A percentile compares a stretch with the other conserved stretches of the same genome.
Conservation (phyloP, 2,888 invertebrate genomes). For the Dioctria linearis region DNA sequence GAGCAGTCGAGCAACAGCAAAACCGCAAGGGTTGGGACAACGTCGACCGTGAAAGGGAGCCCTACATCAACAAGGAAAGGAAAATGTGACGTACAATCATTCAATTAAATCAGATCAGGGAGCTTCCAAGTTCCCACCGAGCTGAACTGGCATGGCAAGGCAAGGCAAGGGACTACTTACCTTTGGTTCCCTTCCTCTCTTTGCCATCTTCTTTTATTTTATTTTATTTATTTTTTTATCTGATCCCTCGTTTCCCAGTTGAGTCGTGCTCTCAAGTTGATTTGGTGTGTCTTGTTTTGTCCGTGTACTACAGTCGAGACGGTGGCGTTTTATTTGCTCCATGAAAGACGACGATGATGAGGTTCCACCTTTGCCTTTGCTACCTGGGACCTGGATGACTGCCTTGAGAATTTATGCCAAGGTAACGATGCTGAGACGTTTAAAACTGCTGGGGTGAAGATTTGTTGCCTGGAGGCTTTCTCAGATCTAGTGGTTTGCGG, state of each 20-base stretch:
- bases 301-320: not conserved
- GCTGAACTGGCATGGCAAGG: not conserved
- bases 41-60: not conserved
- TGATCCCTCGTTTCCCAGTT: slow-evolving; percentile 21
- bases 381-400: slow-evolving; percentile 24
- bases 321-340: slow-evolving; percentile 11
- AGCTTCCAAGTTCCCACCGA: slow-evolving; percentile 14
- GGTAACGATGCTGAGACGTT: slow-evolving; percentile 30
- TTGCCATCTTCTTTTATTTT: not conserved
- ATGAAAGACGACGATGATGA: not conserved
- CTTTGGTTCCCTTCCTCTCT: not conserved
- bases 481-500: slow-evolving; percentile 25
- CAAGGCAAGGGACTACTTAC: slow-evolving; percentile 7
- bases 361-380: slow-evolving; percentile 1
- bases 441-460: slow-evolving; percentile 41
- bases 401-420: slow-evolving; percentile 36
- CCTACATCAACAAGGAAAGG: slow-evolving; percentile 18
- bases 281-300: slow-evolving; percentile 25
- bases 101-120: slow-evolving; percentile 42
- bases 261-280: slow-evolving; percentile 40
- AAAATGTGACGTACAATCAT: slow-evolving; percentile 33
- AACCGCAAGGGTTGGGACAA: slow-evolving; percentile 2
- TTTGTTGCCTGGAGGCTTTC: slow-evolving; percentile 44
- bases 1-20: not conserved
- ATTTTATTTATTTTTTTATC: not conserved